Percentiles rank a stretch among this genome's conserved stretches.
These are phyloP conservation scores for Eristalis intricaria DNA, from an alignment of 2,888 invertebrate genomes.

Conservation along the genomic window DNA sequence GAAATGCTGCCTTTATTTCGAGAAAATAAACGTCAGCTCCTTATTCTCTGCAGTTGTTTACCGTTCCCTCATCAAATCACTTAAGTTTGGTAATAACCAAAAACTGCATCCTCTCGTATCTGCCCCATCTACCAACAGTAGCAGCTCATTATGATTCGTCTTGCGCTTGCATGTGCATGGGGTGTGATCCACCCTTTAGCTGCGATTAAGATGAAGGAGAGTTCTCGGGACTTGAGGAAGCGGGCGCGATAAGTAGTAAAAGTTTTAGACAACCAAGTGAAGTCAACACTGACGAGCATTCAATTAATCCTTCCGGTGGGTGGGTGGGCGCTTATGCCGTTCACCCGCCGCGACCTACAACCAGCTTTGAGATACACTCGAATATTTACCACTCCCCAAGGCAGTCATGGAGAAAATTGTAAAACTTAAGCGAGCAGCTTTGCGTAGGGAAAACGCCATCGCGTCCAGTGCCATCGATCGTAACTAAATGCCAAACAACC, in stretches of 20 bases:
- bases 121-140: neutral
- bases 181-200: neutral
- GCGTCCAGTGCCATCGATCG: constrained; percentile 19
- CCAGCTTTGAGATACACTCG: neutral
- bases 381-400: neutral
- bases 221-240: neutral
- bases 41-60: constrained; percentile 26
- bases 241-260: neutral
- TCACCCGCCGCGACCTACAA: neutral
- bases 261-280: neutral
- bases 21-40: constrained; percentile 6
- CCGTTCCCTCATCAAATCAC: constrained; percentile 53
- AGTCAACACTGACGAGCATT: neutral
- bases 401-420: neutral
- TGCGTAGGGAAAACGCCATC: neutral
- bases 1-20: constrained; percentile 42
- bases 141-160: constrained; percentile 29
- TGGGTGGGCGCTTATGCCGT: neutral
- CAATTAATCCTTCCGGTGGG: neutral
- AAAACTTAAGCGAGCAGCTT: constrained; percentile 43
- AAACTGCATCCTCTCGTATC: constrained; percentile 47
- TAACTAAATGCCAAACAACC: constrained; percentile 3
- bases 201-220: neutral
- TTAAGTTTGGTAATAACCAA: constrained; percentile 67
- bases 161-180: constrained; percentile 32